phyloP scores from a whole-genome alignment of 1,140 invertebrate genomes.

The Berghia stephanieae region DNA sequence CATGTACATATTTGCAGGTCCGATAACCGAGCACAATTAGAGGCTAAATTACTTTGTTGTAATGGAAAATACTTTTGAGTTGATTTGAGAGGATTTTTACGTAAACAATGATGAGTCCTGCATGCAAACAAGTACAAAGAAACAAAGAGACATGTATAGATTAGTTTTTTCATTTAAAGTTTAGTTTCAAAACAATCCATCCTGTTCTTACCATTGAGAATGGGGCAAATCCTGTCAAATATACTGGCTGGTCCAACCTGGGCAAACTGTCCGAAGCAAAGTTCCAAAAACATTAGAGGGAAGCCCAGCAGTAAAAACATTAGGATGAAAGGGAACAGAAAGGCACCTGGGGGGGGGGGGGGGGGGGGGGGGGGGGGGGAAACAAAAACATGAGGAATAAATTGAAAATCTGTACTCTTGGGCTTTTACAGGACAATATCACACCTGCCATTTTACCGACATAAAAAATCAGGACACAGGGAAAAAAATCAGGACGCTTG shows the following conservation, averaged over 20 bases:
- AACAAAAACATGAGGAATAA: neutral
- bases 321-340: conserved; percentile 67
- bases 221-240: conserved; percentile 90
- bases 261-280: conserved; percentile 68
- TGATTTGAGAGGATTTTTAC: neutral
- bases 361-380: too few relatives aligned
- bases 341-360: conserved; percentile 59
- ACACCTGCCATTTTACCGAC: too few relatives aligned
- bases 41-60: too few relatives aligned
- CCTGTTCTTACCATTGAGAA: conserved; percentile 84
- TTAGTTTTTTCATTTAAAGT: too few relatives aligned
- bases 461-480: too few relatives aligned
- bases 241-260: conserved; percentile 64
- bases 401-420: neutral
- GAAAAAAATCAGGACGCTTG: too few relatives aligned
- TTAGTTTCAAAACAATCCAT: neutral
- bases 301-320: conserved; percentile 67
- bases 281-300: conserved; percentile 68
- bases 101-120: neutral
- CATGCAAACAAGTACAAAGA: too few relatives aligned
- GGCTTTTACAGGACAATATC: too few relatives aligned
- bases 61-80: too few relatives aligned
- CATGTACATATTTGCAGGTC: too few relatives aligned
- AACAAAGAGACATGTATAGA: too few relatives aligned
- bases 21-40: too few relatives aligned